phyloP scores from a whole-genome alignment of 1,140 invertebrate genomes.

The Scaptomyza hsui region DNA sequence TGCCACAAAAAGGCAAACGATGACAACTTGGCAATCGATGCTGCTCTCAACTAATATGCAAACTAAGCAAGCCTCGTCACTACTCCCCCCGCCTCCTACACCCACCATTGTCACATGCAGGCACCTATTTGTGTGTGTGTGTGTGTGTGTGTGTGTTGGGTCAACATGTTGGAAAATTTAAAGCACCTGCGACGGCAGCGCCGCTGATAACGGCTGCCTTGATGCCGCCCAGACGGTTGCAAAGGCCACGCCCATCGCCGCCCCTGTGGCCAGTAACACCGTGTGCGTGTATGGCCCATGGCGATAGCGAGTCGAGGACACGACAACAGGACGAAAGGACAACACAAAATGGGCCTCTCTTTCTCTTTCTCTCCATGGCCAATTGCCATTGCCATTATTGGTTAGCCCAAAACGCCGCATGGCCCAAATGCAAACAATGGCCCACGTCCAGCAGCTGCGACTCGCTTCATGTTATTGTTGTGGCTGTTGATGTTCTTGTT shows the following conservation, averaged over 20 bases:
- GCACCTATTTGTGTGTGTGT: conserved; percentile 15
- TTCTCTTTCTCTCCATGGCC: conserved; percentile 31
- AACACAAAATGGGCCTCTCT: conserved; percentile 15
- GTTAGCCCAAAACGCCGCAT: conserved; percentile 73
- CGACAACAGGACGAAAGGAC: conserved; percentile 13
- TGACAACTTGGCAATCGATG: conserved; percentile 25
- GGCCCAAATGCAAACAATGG: conserved; percentile 78
- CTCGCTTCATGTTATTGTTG: not conserved
- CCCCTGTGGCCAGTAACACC: not conserved
- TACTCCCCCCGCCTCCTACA: conserved; percentile 2
- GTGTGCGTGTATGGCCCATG: conserved; percentile 52
- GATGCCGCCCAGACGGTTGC: conserved; percentile 18
- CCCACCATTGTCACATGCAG: conserved; percentile 11
- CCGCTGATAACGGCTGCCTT: conserved; percentile 62
- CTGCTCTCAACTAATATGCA: conserved; percentile 44
- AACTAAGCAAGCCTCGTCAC: conserved; percentile 20
- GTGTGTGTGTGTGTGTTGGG: conserved; percentile 36
- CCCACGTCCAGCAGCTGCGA: conserved; percentile 10
- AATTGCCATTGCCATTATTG: conserved; percentile 78
- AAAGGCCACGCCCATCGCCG: conserved; percentile 20
- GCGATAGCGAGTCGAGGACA: conserved; percentile 58
- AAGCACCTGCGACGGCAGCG: conserved; percentile 67
- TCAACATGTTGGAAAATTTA: conserved; percentile 73
- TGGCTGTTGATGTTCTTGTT: not conserved
- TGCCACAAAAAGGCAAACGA: conserved; percentile 13